Conservation (phyloP, 2,113 vertebrate species). For the Lates calcarifer region DNA sequence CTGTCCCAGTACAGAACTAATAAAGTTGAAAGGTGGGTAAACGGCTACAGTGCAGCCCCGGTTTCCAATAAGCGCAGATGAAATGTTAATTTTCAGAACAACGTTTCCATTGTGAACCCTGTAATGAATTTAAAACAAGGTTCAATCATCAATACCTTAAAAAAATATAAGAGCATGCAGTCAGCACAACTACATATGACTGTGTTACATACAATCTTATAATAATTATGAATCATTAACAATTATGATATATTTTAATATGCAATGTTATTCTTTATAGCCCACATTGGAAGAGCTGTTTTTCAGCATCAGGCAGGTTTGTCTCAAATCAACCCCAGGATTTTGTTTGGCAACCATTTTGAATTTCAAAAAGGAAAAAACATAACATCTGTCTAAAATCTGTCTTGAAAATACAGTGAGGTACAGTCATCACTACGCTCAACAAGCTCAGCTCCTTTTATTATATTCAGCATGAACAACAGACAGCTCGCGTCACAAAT, state of each 20-base stretch:
- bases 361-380: background rate
- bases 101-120: background rate
- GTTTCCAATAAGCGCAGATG: background rate
- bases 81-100: background rate
- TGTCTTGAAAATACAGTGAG: background rate
- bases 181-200: background rate
- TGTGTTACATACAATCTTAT: too few relatives aligned
- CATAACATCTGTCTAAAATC: background rate
- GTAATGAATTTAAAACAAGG: background rate
- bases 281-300: too few relatives aligned
- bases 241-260: background rate
- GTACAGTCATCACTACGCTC: background rate
- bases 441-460: background rate
- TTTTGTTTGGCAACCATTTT: background rate
- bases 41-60: background rate
- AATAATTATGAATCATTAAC: background rate
- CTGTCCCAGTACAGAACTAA: background rate
- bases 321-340: background rate
- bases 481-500: constrained; percentile 5
- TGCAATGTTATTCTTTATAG: background rate
- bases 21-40: background rate
- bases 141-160: background rate
- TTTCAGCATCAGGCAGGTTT: background rate
- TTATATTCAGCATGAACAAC: background rate
- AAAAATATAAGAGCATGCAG: background rate